Percentiles rank a stretch among this genome's conserved stretches.
phyloP scores from a whole-genome alignment of 2,888 invertebrate species.

The Rhodophaea formosa region DNA sequence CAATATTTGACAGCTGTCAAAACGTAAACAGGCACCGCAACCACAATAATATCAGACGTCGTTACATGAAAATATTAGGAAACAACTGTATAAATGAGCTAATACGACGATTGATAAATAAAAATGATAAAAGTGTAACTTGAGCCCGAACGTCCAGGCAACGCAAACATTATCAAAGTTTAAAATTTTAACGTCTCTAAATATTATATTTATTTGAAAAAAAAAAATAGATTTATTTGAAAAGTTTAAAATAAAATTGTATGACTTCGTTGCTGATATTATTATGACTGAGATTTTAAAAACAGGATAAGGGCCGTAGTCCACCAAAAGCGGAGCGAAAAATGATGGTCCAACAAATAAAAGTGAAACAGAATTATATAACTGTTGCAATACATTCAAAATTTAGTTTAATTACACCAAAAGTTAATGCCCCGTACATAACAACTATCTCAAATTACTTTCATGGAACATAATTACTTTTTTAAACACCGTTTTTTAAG shows the following conservation, averaged over 20 bases:
- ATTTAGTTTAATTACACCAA: too few species aligned
- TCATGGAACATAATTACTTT: too few species aligned
- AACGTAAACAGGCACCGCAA: neutral
- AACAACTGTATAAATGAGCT: too few species aligned
- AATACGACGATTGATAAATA: too few species aligned
- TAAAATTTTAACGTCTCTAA: too few species aligned
- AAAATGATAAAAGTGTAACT: too few species aligned
- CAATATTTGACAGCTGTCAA: slow-evolving; percentile 7
- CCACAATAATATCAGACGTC: neutral
- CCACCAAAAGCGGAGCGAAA: neutral
- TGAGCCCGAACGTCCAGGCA: too few species aligned
- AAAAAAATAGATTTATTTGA: neutral
- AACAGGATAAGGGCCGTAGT: neutral
- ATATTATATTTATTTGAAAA: neutral
- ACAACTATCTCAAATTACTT: too few species aligned
- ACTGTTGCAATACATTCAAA: too few species aligned
- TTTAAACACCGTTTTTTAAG: neutral
- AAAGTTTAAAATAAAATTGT: neutral
- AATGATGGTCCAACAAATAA: neutral
- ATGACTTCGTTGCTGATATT: neutral
- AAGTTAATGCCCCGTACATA: too few species aligned
- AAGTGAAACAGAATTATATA: neutral
- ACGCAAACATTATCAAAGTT: too few species aligned
- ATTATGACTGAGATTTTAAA: neutral
- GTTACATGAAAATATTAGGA: too few species aligned